Evolutionary conservation across 2,888 invertebrate genomes (phyloP).

Genomic region (Ernsta delagoae): DNA sequence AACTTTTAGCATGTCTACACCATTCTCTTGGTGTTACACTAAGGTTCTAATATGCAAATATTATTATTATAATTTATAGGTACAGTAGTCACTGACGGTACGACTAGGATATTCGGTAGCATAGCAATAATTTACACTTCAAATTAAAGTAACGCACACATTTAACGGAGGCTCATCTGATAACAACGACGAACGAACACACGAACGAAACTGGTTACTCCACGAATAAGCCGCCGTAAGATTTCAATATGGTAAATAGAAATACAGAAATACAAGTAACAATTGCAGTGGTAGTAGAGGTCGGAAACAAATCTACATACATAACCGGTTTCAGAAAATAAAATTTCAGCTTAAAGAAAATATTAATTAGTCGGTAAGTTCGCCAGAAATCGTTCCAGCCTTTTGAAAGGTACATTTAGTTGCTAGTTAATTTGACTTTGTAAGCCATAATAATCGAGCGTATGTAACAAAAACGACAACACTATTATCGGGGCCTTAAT

Average conservation of each 20-base stretch:
- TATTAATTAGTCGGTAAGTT: neutral
- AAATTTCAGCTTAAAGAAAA: neutral
- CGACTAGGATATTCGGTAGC: neutral
- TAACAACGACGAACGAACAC: neutral
- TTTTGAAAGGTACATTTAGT: neutral
- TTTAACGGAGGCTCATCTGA: neutral
- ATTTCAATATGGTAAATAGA: slow-evolving; percentile 6
- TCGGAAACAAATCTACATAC: slow-evolving; percentile 2
- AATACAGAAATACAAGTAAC: neutral
- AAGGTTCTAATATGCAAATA: neutral
- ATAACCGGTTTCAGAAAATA: slow-evolving; percentile 1
- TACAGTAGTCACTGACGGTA: neutral
- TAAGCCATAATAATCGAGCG: too few relatives aligned
- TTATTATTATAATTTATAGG: neutral
- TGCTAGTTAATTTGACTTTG: too few relatives aligned
- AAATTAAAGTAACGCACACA: neutral
- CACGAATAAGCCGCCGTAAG: neutral
- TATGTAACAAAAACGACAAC: too few relatives aligned
- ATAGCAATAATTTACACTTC: neutral
- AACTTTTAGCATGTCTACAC: neutral
- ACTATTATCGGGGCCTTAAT: too few relatives aligned
- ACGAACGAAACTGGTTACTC: neutral
- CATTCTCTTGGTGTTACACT: neutral
- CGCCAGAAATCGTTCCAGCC: neutral
- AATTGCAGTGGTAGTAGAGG: neutral